phyloP scores from a whole-genome alignment of 1,140 invertebrate genomes.

The Aphelinus certus region DNA sequence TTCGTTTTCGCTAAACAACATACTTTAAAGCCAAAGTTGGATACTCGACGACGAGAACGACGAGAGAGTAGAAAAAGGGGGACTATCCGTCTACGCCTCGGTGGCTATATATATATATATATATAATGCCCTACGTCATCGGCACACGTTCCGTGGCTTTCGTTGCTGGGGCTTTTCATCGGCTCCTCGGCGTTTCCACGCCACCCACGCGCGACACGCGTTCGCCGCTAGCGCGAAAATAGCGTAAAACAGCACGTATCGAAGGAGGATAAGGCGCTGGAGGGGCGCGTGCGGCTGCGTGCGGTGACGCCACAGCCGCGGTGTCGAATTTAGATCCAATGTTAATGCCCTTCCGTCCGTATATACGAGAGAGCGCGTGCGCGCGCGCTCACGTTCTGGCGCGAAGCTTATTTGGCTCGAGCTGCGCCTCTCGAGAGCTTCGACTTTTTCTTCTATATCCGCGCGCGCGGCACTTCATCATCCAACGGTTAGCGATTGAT shows the following conservation, averaged over 20 bases:
- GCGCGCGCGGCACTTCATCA: conserved; percentile 5
- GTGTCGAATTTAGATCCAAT: conserved; percentile 56
- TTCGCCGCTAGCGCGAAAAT: conserved; percentile 11
- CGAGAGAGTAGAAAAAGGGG: too few relatives aligned
- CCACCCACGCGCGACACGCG: conserved; percentile 17
- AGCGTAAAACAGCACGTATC: not conserved
- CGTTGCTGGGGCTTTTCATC: too few relatives aligned
- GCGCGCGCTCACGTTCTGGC: conserved; percentile 44
- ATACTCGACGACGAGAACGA: too few relatives aligned
- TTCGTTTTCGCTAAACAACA: too few relatives aligned
- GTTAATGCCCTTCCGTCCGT: conserved; percentile 55
- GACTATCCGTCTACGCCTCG: too few relatives aligned
- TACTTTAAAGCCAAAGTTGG: too few relatives aligned
- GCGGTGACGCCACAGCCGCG: too few relatives aligned
- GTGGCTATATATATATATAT: too few relatives aligned
- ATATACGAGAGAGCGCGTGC: conserved; percentile 3
- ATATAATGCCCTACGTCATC: too few relatives aligned
- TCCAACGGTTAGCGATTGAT: conserved; percentile 5
- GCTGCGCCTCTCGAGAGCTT: not conserved
- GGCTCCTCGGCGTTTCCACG: not conserved
- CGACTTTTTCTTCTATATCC: conserved; percentile 30
- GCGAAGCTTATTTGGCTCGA: conserved; percentile 55
- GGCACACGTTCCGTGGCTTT: too few relatives aligned
- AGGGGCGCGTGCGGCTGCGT: not conserved
- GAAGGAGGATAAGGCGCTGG: not conserved